Evolutionary conservation across 1,140 invertebrate species (phyloP).

Genomic region (Glomeris maerens): DNA sequence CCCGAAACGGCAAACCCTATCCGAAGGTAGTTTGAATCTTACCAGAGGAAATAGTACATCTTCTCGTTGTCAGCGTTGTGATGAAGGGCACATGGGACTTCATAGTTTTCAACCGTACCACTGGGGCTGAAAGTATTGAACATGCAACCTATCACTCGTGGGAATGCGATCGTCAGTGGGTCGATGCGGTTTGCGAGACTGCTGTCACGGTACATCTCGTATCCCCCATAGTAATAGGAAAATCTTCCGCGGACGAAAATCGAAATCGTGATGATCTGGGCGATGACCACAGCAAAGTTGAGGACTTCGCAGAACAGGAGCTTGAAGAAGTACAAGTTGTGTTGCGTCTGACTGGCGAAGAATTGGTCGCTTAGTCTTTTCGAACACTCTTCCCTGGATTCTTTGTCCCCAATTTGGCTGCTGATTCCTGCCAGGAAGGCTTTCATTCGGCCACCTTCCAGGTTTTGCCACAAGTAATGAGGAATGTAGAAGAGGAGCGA

Average conservation of each 20-base stretch:
- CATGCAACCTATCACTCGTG: slow-evolving; percentile 74
- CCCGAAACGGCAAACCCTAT: no score
- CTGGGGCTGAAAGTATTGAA: slow-evolving; percentile 81
- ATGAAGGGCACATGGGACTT: slow-evolving; percentile 26
- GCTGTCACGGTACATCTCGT: slow-evolving; percentile 61
- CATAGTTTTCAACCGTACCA: slow-evolving; percentile 24
- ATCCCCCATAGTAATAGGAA: slow-evolving; percentile 37
- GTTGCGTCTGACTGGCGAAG: not conserved
- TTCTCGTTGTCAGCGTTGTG: slow-evolving; percentile 34
- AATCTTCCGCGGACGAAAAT: slow-evolving; percentile 73
- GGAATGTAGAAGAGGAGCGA: slow-evolving; percentile 35
- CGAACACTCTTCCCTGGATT: not conserved
- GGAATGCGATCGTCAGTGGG: slow-evolving; percentile 54
- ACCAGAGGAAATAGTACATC: slow-evolving; percentile 25
- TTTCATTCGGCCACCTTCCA: slow-evolving; percentile 43
- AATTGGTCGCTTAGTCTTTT: slow-evolving; percentile 3
- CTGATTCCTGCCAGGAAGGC: slow-evolving; percentile 41
- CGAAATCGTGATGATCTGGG: slow-evolving; percentile 67
- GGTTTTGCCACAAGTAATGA: slow-evolving; percentile 25
- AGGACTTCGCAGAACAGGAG: slow-evolving; percentile 58
- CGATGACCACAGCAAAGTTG: slow-evolving; percentile 38
- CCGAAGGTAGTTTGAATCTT: no score
- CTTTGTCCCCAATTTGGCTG: not conserved
- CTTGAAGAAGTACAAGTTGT: slow-evolving; percentile 5
- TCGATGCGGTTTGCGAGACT: slow-evolving; percentile 48